Evolutionary conservation across 1,140 invertebrate species (phyloP), one percentile per base, ranked within the genome.

Genomic region (Nasonia longicornis): DNA sequence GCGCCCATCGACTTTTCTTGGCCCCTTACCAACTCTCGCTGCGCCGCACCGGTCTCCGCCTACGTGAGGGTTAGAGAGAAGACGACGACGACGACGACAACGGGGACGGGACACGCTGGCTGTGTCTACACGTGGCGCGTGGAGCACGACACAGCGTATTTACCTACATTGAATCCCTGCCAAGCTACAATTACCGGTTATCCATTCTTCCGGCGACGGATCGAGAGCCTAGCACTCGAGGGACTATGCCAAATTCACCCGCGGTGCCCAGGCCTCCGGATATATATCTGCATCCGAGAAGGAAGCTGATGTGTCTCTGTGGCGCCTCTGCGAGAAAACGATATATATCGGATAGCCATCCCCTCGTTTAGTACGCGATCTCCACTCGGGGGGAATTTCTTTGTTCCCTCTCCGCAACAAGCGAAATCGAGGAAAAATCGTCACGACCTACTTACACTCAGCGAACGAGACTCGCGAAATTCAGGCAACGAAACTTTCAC

Each of bases 141-240:
- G 52, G 52, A 6, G 16, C 20, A 58, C 52, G 52, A 58, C 52
- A 58, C 16, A 58, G 84, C 86, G 86, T 90, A 90, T 90, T 90
- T 90, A 89, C 89, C 87, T 90, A 90, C 89, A 90, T 90, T 90
- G 89, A 90, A 90, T 90, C 89, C 85, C 88, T 90, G 89, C 89
- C 89, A 90, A 90, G 87, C 87, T 88, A 90, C 89, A 90, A 90
- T 90, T 90, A 90, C 89, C 87, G 87, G 87, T 89, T 90, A 88
- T 88, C 88, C 88, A 87, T 89, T 89, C 89, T 89, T 77, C 67
- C 74, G 64, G 79, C 84, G 52, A 58, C 84, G 78, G 80, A 58
- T 58, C 52, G 20, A n/a, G 52, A 66, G 63, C 26, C 64, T 67
- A 1, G 52, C 52, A 58, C 16, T 20, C 52, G 20, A n/a, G 52